A percentile compares a stretch with the other conserved stretches of the same genome.
Conservation (phyloP, 2,797 vertebrate species). For the Anguilla megastoma region DNA sequence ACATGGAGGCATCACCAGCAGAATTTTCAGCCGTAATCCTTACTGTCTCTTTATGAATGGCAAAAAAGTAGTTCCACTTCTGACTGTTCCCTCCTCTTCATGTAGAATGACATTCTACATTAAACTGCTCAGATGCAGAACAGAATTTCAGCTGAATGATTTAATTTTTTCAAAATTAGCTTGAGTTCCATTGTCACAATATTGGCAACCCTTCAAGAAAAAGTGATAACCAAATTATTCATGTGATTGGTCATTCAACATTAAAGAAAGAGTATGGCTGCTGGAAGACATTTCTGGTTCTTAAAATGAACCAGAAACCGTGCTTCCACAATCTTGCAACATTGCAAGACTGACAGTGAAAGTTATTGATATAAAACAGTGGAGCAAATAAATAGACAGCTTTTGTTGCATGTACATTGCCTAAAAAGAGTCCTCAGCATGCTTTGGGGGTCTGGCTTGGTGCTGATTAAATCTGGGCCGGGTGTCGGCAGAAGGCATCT, state of each 20-base stretch:
- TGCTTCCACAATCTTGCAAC: neutral
- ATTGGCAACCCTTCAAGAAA: neutral
- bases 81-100: neutral
- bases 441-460: neutral
- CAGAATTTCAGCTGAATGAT: neutral
- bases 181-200: neutral
- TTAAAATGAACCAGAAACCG: neutral
- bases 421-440: neutral
- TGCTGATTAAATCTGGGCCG: neutral
- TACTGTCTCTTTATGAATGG: neutral
- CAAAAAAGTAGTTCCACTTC: neutral
- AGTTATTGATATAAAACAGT: neutral
- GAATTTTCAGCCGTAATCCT: neutral
- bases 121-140: neutral
- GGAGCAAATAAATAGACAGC: neutral
- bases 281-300: neutral
- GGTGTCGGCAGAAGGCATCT: conserved; percentile 9
- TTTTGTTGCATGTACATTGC: neutral
- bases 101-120: neutral
- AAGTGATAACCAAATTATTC: neutral
- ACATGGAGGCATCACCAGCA: neutral
- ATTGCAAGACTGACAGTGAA: neutral
- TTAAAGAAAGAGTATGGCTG: neutral
- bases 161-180: neutral
- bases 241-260: neutral